Conservation (phyloP, 2,888 invertebrate species). For the Lithophane socia region DNA sequence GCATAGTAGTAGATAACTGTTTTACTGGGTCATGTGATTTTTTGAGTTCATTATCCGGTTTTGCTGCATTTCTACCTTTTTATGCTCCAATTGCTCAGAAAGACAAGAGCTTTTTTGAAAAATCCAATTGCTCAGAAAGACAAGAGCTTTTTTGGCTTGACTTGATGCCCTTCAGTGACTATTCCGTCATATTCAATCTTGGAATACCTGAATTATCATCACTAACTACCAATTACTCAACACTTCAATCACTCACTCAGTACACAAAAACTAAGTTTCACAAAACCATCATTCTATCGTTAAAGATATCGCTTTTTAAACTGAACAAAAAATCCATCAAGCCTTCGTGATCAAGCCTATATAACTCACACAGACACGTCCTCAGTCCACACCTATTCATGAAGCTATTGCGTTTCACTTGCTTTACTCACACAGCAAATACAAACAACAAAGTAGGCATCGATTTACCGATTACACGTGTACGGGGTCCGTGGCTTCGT, state of each 20-base stretch:
- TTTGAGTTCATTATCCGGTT: background rate
- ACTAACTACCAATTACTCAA: background rate
- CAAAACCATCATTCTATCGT: conserved; percentile 12
- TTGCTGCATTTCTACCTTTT: background rate
- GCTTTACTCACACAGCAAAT: conserved; percentile 56
- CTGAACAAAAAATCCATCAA: conserved; percentile 50
- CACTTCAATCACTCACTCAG: background rate
- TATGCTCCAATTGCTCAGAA: too few species aligned
- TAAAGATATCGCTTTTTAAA: conserved; percentile 21
- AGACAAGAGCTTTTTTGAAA: background rate
- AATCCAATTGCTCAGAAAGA: background rate
- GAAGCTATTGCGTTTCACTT: conserved; percentile 42
- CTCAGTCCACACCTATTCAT: conserved; percentile 27
- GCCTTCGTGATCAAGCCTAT: conserved; percentile 14
- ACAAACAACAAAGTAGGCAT: conserved; percentile 65
- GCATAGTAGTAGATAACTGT: background rate
- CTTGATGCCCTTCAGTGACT: too few species aligned
- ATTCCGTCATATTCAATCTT: background rate
- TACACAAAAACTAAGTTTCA: conserved; percentile 33
- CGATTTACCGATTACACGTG: conserved; percentile 70
- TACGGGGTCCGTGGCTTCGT: conserved; percentile 50
- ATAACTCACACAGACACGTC: conserved; percentile 43
- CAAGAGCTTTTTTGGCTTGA: background rate
- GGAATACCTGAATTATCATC: background rate
- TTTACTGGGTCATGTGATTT: background rate